These are phyloP conservation scores for Pectinophora gossypiella DNA, from an alignment of 1,140 invertebrate genomes.

Conservation along the genomic window DNA sequence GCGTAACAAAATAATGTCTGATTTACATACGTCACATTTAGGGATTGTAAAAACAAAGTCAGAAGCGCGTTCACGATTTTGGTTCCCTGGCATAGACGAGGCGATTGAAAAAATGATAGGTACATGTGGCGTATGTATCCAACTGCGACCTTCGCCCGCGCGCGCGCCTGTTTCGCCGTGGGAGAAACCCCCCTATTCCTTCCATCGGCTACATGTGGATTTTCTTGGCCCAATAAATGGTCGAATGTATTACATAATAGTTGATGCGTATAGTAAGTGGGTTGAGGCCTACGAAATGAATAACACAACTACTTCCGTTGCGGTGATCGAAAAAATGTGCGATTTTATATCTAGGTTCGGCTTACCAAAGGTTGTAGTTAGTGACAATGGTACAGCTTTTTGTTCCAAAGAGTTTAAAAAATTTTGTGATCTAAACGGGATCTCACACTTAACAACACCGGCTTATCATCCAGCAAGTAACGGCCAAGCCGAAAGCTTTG, in stretches of 20 bases:
- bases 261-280: slow-evolving; percentile 27
- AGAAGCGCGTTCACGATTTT: slow-evolving; percentile 2
- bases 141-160: slow-evolving; percentile 5
- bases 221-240: slow-evolving; percentile 4
- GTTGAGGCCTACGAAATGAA: slow-evolving; percentile 16
- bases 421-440: slow-evolving; percentile 8
- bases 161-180: slow-evolving; percentile 5
- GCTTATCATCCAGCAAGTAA: slow-evolving; percentile 10
- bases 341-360: slow-evolving; percentile 8
- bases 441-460: slow-evolving; percentile 9
- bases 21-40: slow-evolving; percentile 7
- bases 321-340: slow-evolving; percentile 13
- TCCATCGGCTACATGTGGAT: slow-evolving; percentile 6
- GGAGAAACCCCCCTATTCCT: neutral
- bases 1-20: neutral
- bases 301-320: neutral
- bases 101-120: neutral
- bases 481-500: slow-evolving; percentile 8
- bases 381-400: slow-evolving; percentile 10
- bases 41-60: neutral
- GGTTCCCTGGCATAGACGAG: slow-evolving; percentile 6
- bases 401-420: no score
- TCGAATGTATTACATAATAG: neutral
- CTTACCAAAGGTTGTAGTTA: slow-evolving; percentile 1
- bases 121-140: slow-evolving; percentile 3